phyloP scores from a whole-genome alignment of 2,797 vertebrate genomes.

The Dendrocincla fuliginosa region DNA sequence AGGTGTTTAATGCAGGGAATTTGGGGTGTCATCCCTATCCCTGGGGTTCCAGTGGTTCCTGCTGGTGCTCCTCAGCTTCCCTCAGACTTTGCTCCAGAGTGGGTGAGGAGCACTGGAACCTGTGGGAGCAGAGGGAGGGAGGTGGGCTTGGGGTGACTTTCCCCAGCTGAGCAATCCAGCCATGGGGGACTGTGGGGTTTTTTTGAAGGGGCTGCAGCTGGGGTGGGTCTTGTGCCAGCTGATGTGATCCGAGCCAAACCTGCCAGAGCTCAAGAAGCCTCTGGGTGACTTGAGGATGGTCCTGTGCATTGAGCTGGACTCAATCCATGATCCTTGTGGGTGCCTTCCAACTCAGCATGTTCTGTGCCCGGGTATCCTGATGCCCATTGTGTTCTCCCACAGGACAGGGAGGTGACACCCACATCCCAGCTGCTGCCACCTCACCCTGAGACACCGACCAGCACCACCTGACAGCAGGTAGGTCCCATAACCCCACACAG shows the following conservation, averaged over 20 bases:
- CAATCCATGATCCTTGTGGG: background rate
- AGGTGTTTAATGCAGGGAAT: background rate
- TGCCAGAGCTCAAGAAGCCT: background rate
- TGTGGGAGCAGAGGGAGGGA: background rate
- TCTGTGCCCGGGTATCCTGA: background rate
- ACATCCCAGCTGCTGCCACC: background rate
- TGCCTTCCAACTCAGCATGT: background rate
- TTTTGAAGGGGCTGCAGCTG: background rate
- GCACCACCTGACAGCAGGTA: background rate
- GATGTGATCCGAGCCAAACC: background rate
- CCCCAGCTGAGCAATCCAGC: background rate
- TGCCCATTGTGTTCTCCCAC: background rate
- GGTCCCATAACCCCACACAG: background rate
- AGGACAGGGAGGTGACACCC: background rate
- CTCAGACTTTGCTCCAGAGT: background rate
- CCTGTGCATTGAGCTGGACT: background rate
- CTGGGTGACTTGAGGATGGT: background rate
- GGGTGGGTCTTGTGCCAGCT: fast-evolving
- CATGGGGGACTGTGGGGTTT: fast-evolving
- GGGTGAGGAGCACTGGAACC: background rate
- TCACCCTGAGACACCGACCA: background rate
- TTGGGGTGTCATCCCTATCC: background rate
- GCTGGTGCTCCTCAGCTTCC: fast-evolving
- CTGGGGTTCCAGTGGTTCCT: background rate
- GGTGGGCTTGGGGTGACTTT: background rate